These are phyloP conservation scores for Schizopygopsis pylzovi DNA, from an alignment of 2,797 vertebrate species.

Conservation along the genomic window DNA sequence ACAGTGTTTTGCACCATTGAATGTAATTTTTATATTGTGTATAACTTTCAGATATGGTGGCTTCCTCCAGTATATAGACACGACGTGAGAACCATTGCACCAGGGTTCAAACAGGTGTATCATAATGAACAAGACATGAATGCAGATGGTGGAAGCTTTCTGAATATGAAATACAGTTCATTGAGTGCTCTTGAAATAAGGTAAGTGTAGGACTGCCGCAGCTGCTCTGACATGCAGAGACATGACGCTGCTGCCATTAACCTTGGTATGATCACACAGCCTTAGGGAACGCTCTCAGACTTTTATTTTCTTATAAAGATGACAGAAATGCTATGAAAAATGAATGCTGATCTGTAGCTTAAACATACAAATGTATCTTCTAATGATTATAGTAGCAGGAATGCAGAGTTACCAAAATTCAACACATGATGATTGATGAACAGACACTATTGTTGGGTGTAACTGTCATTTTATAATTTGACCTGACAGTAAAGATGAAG, in stretches of 20 bases:
- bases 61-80: constrained; percentile 79
- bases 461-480: background rate
- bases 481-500: background rate
- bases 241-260: constrained; percentile 39
- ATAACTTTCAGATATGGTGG: constrained; percentile 84
- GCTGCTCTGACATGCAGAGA: constrained; percentile 40
- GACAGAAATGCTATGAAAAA: constrained; percentile 1
- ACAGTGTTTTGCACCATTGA: background rate
- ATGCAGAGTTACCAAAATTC: background rate
- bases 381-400: constrained; percentile 9
- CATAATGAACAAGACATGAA: constrained; percentile 62
- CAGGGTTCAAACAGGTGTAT: constrained; percentile 84
- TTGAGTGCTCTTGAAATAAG: constrained; percentile 78
- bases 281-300: background rate
- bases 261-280: constrained; percentile 9
- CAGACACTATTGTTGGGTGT: background rate
- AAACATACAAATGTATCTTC: background rate
- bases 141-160: constrained; percentile 57
- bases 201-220: constrained; percentile 69
- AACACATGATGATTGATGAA: background rate
- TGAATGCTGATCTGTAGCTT: background rate
- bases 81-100: constrained; percentile 73
- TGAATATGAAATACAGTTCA: constrained; percentile 87
- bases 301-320: constrained; percentile 13
- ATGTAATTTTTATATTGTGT: constrained; percentile 4